phyloP scores from a whole-genome alignment of 2,113 vertebrate genomes.

The Ceyx melanurus region DNA sequence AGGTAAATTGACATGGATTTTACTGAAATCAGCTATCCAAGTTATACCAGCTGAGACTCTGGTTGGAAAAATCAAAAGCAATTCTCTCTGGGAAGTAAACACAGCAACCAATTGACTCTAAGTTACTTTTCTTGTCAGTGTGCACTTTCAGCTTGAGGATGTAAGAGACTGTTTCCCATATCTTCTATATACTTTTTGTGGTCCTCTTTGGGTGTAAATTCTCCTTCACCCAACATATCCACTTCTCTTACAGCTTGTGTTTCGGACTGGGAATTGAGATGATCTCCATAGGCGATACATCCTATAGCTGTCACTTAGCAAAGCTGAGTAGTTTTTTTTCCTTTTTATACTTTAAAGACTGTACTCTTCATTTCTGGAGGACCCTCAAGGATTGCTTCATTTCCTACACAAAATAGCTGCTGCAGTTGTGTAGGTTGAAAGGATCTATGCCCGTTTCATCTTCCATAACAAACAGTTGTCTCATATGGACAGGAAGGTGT shows the following conservation, averaged over 20 bases:
- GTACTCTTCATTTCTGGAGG: slow-evolving; percentile 8
- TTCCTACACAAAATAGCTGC: not conserved
- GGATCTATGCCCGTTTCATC: not conserved
- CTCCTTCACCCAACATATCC: not conserved
- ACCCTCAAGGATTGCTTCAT: not conserved
- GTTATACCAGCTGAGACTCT: not conserved
- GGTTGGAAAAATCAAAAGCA: not conserved
- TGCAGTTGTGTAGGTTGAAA: not conserved
- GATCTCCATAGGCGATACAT: not conserved
- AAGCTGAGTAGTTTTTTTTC: not conserved
- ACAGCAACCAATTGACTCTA: not conserved
- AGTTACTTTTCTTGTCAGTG: not conserved
- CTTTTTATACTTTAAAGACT: not conserved
- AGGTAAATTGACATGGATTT: not conserved
- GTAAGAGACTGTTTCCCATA: not conserved
- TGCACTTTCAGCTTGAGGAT: not conserved
- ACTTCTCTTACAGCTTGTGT: not conserved
- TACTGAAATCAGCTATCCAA: not conserved
- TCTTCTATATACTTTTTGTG: not conserved
- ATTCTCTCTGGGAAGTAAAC: not conserved
- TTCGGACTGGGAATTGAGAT: not conserved
- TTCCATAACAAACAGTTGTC: not conserved
- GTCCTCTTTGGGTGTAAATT: not conserved
- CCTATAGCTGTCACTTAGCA: not conserved
- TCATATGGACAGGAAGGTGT: accelerated